Base-by-base conservation (phyloP, 2,797 vertebrate genomes). In the Crenichthys baileyi region DNA sequence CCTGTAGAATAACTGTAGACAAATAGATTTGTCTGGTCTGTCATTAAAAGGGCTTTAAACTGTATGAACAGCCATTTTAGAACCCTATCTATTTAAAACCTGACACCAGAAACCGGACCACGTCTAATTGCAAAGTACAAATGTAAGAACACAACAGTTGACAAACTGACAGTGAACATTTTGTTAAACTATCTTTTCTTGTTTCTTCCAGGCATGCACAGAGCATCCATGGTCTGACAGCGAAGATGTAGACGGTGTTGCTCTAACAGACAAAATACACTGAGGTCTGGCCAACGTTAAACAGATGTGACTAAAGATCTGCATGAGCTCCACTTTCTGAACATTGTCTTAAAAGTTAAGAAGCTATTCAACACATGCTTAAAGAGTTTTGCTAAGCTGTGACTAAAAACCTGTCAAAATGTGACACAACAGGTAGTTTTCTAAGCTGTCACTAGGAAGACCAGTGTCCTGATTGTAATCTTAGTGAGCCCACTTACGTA, bases 221-320 rank as follows among this genome's bases (percentile, higher is more conserved):
- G 90, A 93, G 70, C 88, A 94, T 68, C 94, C 92, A 0, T 77
- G 79, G 81, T 92, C 92, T 1, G 86, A 93, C 87, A 77, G 29
- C 0, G 88, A 92, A 0, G 82, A 86, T 79, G 91, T 71, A 89
- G 70, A 29, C 3, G 5, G n/a, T 3, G 3, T 61, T 1, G 1
- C 5, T 20, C 7, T 5, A 53, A 41, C 31, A n/a, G 0, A 15
- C 20, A 55, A 63, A 41, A 68, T 15, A 67, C 79, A 56, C 5
- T 20, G 24, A 55, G 70, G 46, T 5, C 0, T 73, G 36, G 7
- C 70, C 48, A 71, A 71, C 29, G 39, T 2, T 16, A 8, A 70
- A 75, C 53, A 41, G 22, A 61, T 46, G 65, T 72, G 26, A 31
- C 16, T 53, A 7, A 20, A 31, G 53, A 61, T 63, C 29, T 75